These are phyloP conservation scores for Drosophila kanapiae DNA, from an alignment of 1,140 invertebrate species.

Conservation along the genomic window DNA sequence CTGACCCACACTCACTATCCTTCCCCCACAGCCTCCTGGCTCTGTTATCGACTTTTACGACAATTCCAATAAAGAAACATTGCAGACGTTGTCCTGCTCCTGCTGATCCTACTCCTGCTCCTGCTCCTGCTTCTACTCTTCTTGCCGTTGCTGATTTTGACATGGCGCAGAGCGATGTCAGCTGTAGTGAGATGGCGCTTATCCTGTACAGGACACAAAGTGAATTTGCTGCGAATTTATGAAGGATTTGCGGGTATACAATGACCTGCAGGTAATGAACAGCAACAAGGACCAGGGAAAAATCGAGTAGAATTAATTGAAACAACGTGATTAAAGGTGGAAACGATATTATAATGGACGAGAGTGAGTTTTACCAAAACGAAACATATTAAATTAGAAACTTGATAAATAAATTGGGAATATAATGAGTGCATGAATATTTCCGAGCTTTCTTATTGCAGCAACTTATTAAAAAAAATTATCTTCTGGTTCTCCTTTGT, in stretches of 20 bases:
- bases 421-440: neutral
- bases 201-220: conserved; percentile 62
- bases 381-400: neutral
- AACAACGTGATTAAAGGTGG: conserved; percentile 1
- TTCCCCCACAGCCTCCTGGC: conserved; percentile 17
- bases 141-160: conserved; percentile 53
- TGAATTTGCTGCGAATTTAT: conserved; percentile 68
- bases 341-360: too few relatives aligned
- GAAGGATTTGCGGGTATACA: conserved; percentile 50
- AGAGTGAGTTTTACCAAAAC: neutral
- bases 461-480: too few relatives aligned
- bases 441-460: neutral
- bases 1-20: neutral
- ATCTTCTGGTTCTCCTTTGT: too few relatives aligned
- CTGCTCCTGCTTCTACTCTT: conserved; percentile 13
- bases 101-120: conserved; percentile 31
- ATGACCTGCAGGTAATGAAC: conserved; percentile 24
- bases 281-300: neutral
- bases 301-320: neutral
- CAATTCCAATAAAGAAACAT: conserved; percentile 80
- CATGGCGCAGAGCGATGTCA: conserved; percentile 44
- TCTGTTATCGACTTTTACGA: conserved; percentile 82
- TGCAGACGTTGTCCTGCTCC: conserved; percentile 63
- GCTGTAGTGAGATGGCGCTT: conserved; percentile 33
- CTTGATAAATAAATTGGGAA: too few relatives aligned